phyloP scores from a whole-genome alignment of 2,797 vertebrate species.

The Acomys russatus region DNA sequence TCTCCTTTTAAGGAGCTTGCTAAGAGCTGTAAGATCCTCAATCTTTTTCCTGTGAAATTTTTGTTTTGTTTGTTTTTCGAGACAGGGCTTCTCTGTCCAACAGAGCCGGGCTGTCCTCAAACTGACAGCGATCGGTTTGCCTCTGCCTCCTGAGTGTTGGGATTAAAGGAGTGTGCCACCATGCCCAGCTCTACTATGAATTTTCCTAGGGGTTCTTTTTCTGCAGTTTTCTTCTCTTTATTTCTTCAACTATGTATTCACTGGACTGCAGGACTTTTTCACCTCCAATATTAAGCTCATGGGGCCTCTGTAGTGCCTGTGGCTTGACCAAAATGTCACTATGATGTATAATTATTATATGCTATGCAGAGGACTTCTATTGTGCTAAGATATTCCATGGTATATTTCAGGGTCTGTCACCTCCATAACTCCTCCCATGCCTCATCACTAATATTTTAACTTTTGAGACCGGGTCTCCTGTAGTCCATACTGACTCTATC shows the following conservation, averaged over 20 bases:
- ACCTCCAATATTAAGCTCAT: background rate
- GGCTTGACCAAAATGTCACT: background rate
- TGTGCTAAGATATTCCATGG: background rate
- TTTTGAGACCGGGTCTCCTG: background rate
- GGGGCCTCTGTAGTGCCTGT: background rate
- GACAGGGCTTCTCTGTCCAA: too few species aligned
- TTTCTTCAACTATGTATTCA: background rate
- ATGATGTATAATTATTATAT: background rate
- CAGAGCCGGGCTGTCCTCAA: too few species aligned
- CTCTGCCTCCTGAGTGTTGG: too few species aligned
- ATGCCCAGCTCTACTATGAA: too few species aligned
- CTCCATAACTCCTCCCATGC: background rate
- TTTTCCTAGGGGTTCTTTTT: background rate
- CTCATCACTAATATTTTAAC: background rate
- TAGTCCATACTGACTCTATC: background rate
- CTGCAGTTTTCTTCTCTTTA: background rate
- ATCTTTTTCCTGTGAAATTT: background rate
- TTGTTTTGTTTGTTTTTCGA: background rate
- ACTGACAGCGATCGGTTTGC: too few species aligned
- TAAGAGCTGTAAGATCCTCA: background rate
- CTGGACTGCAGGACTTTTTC: background rate
- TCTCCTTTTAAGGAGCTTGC: background rate
- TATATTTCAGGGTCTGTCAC: slow-evolving; percentile 4
- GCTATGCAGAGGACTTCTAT: background rate
- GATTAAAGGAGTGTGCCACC: too few species aligned